Evolutionary conservation across 2,888 invertebrate species (phyloP), one percentile per base, ranked within the genome.

Genomic region (Endomychus coccineus): DNA sequence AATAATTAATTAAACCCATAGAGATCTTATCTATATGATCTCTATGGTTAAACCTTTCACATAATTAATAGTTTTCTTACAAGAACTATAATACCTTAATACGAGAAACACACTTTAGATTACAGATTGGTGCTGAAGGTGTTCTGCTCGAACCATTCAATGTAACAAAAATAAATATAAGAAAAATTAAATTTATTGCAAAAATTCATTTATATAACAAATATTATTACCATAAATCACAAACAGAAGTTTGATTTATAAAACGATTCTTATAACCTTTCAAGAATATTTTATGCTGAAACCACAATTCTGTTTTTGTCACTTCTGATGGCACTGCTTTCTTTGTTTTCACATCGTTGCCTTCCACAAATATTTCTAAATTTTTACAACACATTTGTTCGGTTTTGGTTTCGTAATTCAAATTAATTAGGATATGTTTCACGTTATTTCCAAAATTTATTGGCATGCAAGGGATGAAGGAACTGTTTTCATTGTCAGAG

Each of bases 201-300:
- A n/a, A n/a, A n/a, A n/a, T n/a, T n/a, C n/a, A n/a, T n/a, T n/a
- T n/a, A n/a, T n/a, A n/a, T n/a, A n/a, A n/a, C n/a, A n/a, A n/a
- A n/a, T 19, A 34, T 7, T 31, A 28, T 49, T 50, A 64, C 75
- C 75, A 76, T 24, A 62, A 52, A 51, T 73, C 71, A 6, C 70
- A 69, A 15, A 73, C 64, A 7, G 75, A 74, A 45, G 61, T 64
- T 16, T 74, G 74, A 59, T 74, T 69, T 9, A 75, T 64, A 55
- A 69, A 54, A 49, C 68, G 69, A 51, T 75, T 75, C 63, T 72
- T 74, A 49, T 74, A 75, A 12, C 75, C 75, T 55, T 73, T 74
- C 60, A 76, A 65, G 17, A 70, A 58, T 55, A 69, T 67, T 34
- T 63, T 69, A 9, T 71, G 73, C 49, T 74, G 71, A 55, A 68